Evolutionary conservation across 2,113 vertebrate genomes (phyloP).

Genomic region (Gallinago jamesoni): DNA sequence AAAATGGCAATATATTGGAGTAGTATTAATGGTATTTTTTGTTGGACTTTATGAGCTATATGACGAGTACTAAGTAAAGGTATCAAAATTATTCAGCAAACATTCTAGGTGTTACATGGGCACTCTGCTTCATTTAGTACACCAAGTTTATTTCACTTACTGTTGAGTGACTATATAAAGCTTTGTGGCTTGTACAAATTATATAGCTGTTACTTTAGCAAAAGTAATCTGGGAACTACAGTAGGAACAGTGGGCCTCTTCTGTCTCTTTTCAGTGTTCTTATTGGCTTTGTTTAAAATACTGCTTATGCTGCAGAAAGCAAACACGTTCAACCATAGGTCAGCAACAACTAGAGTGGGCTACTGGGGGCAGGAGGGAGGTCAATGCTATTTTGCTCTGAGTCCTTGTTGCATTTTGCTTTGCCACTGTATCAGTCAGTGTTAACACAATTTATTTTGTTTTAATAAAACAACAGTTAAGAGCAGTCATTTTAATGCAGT

Average conservation of each 20-base stretch:
- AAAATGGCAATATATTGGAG: neutral
- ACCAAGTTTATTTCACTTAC: neutral
- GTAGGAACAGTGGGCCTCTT: neutral
- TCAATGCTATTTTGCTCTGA: neutral
- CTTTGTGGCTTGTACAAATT: neutral
- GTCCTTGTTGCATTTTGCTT: neutral
- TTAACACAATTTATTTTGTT: neutral
- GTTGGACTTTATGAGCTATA: neutral
- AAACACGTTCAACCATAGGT: neutral
- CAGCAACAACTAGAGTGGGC: neutral
- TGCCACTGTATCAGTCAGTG: neutral
- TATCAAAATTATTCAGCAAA: neutral
- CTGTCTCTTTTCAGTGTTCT: neutral
- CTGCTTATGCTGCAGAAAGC: neutral
- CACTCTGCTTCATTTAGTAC: neutral
- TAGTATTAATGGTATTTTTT: neutral
- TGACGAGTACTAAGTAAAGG: neutral
- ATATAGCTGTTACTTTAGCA: neutral
- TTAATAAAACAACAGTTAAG: neutral
- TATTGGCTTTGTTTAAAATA: neutral
- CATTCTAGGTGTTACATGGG: neutral
- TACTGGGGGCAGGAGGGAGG: rapidly evolving
- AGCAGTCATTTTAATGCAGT: neutral
- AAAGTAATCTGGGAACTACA: neutral
- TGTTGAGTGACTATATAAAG: neutral